phyloP scores from a whole-genome alignment of 2,888 invertebrate species.

The Drosophila monieri region DNA sequence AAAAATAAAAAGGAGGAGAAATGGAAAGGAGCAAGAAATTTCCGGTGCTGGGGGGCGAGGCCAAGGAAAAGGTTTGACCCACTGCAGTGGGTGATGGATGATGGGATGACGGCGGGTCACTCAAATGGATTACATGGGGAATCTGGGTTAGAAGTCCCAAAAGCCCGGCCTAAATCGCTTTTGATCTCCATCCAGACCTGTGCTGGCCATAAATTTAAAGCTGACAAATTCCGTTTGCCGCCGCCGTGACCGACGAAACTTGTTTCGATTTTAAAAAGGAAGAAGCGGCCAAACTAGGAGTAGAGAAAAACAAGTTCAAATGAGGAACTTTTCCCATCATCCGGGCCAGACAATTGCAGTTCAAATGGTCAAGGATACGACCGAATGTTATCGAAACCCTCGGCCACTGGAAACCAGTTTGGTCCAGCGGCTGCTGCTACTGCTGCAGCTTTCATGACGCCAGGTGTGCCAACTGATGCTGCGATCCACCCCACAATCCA shows the following conservation, averaged over 20 bases:
- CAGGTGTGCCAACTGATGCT: conserved; percentile 74
- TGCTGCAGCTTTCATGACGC: conserved; percentile 65
- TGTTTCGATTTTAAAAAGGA: conserved; percentile 37
- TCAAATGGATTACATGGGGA: conserved; percentile 18
- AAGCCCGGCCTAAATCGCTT: conserved; percentile 32
- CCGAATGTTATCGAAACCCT: conserved; percentile 52
- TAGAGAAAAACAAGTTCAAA: conserved; percentile 54
- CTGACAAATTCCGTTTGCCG: conserved; percentile 57
- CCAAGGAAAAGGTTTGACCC: conserved; percentile 51
- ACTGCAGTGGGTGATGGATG: conserved; percentile 30
- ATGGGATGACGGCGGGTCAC: conserved; percentile 3
- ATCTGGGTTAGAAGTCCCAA: conserved; percentile 14
- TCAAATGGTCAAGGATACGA: conserved; percentile 82
- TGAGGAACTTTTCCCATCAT: conserved; percentile 65
- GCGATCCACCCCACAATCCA: conserved; percentile 47
- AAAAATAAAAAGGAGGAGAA: conserved; percentile 16
- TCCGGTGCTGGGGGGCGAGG: conserved; percentile 19
- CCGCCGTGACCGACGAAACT: conserved; percentile 43
- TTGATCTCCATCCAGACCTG: conserved; percentile 54
- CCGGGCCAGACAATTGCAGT: conserved; percentile 61
- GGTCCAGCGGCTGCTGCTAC: conserved; percentile 59
- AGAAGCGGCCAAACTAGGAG: conserved; percentile 9
- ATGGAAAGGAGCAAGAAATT: conserved; percentile 24
- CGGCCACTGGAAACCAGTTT: conserved; percentile 38
- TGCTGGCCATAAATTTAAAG: conserved; percentile 58